phyloP scores from a whole-genome alignment of 2,113 vertebrate genomes.

The Oceanites oceanicus region DNA sequence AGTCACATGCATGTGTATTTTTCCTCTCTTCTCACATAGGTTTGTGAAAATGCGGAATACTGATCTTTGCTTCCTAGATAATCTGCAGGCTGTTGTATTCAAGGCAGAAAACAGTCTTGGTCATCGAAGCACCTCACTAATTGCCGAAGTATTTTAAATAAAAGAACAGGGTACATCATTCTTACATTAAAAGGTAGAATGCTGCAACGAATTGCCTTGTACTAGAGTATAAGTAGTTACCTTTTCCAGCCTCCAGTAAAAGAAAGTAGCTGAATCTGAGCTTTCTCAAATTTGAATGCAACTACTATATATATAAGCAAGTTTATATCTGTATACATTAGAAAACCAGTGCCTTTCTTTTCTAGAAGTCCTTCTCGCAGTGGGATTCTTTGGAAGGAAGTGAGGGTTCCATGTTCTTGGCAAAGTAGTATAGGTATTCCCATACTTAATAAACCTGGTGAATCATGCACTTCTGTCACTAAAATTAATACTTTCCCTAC shows the following conservation, averaged over 20 bases:
- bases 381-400: conserved; percentile 25
- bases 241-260: conserved; percentile 45
- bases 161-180: conserved; percentile 17
- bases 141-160: background rate
- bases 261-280: conserved; percentile 46
- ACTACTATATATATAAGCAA: conserved; percentile 26
- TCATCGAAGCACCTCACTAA: background rate
- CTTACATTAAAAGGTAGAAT: conserved; percentile 22
- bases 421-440: background rate
- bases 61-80: conserved; percentile 28
- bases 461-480: conserved; percentile 11
- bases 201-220: background rate
- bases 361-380: conserved; percentile 6
- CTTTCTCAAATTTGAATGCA: conserved; percentile 58
- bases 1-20: background rate
- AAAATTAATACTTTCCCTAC: background rate
- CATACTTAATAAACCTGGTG: background rate
- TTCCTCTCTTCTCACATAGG: background rate
- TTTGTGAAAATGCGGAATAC: background rate
- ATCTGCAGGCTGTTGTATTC: conserved; percentile 1
- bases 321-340: conserved; percentile 38
- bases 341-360: conserved; percentile 69
- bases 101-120: conserved; percentile 26
- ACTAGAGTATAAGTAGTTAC: conserved; percentile 39
- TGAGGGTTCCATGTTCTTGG: background rate